Base-by-base conservation (phyloP, 2,113 vertebrate genomes). In the Planiliza haematocheilus region DNA sequence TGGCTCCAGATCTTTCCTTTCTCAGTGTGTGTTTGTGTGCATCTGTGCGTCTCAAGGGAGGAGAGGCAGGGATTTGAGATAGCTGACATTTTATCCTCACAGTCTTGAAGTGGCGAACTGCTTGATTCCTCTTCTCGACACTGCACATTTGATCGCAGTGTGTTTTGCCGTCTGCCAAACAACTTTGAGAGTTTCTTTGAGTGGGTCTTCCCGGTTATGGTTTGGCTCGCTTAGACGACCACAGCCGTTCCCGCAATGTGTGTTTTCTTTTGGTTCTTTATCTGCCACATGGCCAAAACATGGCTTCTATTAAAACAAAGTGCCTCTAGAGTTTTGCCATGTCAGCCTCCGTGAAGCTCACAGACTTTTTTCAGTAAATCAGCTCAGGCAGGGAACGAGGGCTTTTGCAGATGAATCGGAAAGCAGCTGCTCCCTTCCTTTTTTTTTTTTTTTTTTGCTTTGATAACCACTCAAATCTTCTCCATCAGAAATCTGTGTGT, bases 191-290 rank as follows among this genome's bases (percentile, higher is more conserved):
- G 76, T 77, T 79, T 71, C 80, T 84, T 67, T 76, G 74, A 77
- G 75, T 72, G 81, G 83, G 50, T 90, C 74, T 51, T 50, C 65
- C 83, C 81, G 34, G 74, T 81, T 84, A 58, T 69, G 77, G 81
- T 88, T 87, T 87, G 87, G 86, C 83, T 85, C 79, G 48, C 52
- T 48, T 51, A 49, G 50, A 51, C 63, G 68, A 72, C 68, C 77
- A 8, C 72, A 80, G 67, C 39, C 17, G 37, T 60, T 57, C 43
- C n/a, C 4, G 12, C 49, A 36, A 1, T 48, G 58, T 62, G 59
- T 75, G 49, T 83, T 84, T 79, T 69, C 41, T 63, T 57, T 78
- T 79, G 72, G 45, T 82, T 79, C 59, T 77, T 75, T 75, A 59
- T 70, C 56, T 69, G 52, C 82, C 88, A 81, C 74, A 83, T 82